Conservation (phyloP, 2,113 vertebrate genomes). For the Gopherus evgoodei region DNA sequence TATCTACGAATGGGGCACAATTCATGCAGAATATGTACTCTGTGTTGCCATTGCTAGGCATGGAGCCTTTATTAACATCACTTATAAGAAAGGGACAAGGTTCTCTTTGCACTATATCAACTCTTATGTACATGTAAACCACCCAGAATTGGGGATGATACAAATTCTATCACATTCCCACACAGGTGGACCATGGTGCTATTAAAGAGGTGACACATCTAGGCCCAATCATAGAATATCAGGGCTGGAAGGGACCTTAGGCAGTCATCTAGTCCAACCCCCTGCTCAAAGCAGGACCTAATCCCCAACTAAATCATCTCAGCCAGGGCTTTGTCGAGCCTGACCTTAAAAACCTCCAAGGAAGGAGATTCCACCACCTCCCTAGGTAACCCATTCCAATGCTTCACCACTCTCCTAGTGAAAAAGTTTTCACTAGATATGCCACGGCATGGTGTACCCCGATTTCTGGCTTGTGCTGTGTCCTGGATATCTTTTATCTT, state of each 20-base stretch:
- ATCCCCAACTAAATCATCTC: too few relatives aligned
- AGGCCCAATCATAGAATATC: background rate
- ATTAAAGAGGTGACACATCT: accelerated
- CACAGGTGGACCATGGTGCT: accelerated
- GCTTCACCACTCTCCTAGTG: too few relatives aligned
- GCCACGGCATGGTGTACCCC: background rate
- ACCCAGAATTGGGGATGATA: accelerated
- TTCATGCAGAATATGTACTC: background rate
- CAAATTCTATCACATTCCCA: background rate
- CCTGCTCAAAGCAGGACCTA: too few relatives aligned
- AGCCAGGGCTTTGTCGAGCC: too few relatives aligned
- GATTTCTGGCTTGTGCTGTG: accelerated
- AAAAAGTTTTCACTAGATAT: background rate
- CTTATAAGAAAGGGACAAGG: background rate
- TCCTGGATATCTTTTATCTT: background rate
- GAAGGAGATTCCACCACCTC: too few relatives aligned
- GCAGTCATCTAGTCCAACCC: too few relatives aligned
- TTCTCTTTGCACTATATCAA: background rate
- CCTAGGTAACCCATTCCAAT: too few relatives aligned
- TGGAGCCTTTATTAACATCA: background rate
- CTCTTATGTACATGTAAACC: background rate
- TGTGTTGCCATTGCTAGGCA: too few relatives aligned
- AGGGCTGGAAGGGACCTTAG: too few relatives aligned
- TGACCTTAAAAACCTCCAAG: too few relatives aligned
- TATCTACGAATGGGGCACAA: background rate